Evolutionary conservation across 1,140 invertebrate genomes (phyloP), one percentile per base, ranked within the genome.

Genomic region (Calephelis nemesis): DNA sequence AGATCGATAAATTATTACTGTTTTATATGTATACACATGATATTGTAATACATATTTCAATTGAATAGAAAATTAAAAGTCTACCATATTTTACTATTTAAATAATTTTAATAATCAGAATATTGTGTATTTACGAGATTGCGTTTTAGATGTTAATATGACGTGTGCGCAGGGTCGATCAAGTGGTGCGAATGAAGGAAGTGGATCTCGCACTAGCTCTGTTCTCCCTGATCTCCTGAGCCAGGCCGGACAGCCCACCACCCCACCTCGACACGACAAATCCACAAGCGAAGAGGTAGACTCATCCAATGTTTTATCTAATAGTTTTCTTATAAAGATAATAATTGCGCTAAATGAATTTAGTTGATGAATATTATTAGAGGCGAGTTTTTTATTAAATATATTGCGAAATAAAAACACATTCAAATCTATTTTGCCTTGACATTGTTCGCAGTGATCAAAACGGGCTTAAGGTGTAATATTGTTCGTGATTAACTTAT

Each of bases 181-280:
- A 85, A 93, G 95, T 81, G 93, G 93, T 67, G 92, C 91, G 62
- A 94, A 92, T 74, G 93, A 93, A 76, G 94, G 94, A 70, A 94
- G 95, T 71, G 94, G 95, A 74, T 95, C 95, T 15, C 94, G 97
- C 70, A 96, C 96, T 67, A 97, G 96, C 90, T 97, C 96, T 54
- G 98, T 99, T 45, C 93, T 99, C 67, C 98, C 98, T 47, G 98
- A 99, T 93, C 94, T 99, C 70, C 94, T 99, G 60, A 98, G 97
- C 81, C 94, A 96, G 93, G 94, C 96, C 70, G 94, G 95, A 73
- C 95, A 95, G 75, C 96, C 97, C 66, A 96, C 96, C 77, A 95
- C 95, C 47, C 95, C 96, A 52, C 97, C 97, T 80, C 93, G 97
- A 60, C 96, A 98, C 83, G 97, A 98, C 92, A 98, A 98, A 85